Percentiles rank a stretch among this genome's conserved stretches.
Evolutionary conservation across 37 sponge, comb jelly and placozoan genomes (phyloP).

Genomic region (Mnemiopsis leidyi): DNA sequence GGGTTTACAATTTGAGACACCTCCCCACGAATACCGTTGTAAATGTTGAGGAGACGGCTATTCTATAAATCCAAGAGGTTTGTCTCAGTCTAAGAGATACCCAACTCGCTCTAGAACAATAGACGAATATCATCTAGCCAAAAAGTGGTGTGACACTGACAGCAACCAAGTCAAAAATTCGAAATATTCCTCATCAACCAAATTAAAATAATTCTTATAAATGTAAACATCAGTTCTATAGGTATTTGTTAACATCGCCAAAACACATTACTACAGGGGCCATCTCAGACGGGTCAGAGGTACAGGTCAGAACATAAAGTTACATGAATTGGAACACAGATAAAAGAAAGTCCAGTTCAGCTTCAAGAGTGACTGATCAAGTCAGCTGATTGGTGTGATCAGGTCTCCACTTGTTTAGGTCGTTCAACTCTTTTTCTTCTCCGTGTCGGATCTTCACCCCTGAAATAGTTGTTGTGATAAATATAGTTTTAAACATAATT

Average conservation of each 20-base stretch:
- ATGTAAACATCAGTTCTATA: background rate
- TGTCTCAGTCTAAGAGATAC: no score
- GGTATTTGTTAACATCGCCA: background rate
- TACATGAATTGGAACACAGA: background rate
- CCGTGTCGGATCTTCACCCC: constrained; percentile 42
- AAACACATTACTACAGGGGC: background rate
- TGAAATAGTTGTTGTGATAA: no score
- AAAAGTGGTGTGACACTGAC: no score
- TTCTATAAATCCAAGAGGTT: no score
- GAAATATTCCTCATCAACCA: background rate
- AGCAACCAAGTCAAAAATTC: no score
- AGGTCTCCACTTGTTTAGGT: constrained; percentile 64
- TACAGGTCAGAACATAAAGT: background rate
- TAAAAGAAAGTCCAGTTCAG: background rate
- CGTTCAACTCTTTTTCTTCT: constrained; percentile 55
- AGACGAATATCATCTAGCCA: no score
- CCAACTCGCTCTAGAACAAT: no score
- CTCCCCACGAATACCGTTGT: no score
- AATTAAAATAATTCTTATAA: background rate
- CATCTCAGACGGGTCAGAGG: background rate
- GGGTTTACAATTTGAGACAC: no score
- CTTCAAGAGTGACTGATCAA: background rate
- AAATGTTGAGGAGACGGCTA: no score
- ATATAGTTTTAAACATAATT: no score
- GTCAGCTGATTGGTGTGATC: background rate